Evolutionary conservation across 2,113 vertebrate genomes (phyloP), one percentile per base, ranked within the genome.

Genomic region (Rhinolophus sinicus): DNA sequence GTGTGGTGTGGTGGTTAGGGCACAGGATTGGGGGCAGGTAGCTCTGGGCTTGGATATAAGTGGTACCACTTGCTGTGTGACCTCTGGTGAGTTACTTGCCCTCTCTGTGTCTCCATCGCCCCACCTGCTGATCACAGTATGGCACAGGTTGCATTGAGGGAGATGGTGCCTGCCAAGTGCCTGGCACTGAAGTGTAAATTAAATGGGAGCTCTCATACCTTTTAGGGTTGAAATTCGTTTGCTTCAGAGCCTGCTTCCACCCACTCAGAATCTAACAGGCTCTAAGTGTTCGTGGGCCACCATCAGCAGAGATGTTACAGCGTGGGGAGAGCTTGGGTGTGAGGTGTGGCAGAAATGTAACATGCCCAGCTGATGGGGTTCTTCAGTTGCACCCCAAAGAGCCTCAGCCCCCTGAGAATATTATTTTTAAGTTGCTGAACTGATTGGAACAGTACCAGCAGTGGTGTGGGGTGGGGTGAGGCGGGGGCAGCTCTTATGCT

Each of bases 321-420:
- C 0, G 21, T 0, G 0, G 18, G 38, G 8, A 10, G 54, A 3
- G 40, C 65, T n/a, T 0, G 4, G 72, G n/a, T 0, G 12, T 26
- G 81, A 40, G 1, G 67, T 3, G n/a, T 0, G 1, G 62, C 44
- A 6, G 14, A 3, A n/a, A 5, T 13, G 33, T 6, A 21, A 4
- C 44, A 13, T 0, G 18, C 44, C 60, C 44, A 22, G 84, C 47
- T 33, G 26, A 2, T 0, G 0, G 52, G 26, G 35, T 18, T 19
- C 62, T 50, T 35, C 77, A 18, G 26, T 0, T 60, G 24, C 2
- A 18, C 88, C 78, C 54, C 64, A 1, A 12, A 54, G 56, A 86
- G 38, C 38, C 35, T 15, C 47, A 30, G 83, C 52, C 58, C 35
- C 9, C 60, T 2, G 10, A 72, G 26, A 58, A 7, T 5, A 21